Evolutionary conservation across 2,797 vertebrate species (phyloP).

Genomic region (Clarias platycephalus): DNA sequence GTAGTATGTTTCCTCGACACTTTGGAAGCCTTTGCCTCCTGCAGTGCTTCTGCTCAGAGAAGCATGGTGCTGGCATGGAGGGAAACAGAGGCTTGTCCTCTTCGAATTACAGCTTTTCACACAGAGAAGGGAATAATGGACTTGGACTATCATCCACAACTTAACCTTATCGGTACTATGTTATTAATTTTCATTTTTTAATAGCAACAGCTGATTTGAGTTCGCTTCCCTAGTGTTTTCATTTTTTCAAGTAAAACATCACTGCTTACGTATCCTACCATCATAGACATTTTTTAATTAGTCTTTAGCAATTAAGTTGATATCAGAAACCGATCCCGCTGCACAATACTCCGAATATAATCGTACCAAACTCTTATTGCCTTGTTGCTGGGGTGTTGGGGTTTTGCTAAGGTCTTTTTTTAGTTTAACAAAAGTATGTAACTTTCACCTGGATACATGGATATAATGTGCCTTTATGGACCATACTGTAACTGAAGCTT

Average conservation of each 20-base stretch:
- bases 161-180: constrained; percentile 77
- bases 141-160: constrained; percentile 73
- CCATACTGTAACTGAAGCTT: neutral
- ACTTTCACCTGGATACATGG: neutral
- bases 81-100: constrained; percentile 66
- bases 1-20: constrained; percentile 72
- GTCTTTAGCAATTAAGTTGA: neutral
- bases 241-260: neutral
- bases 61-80: constrained; percentile 75
- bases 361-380: neutral
- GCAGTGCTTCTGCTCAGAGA: constrained; percentile 69
- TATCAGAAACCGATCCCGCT: neutral
- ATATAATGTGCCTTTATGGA: neutral
- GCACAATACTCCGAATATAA: neutral
- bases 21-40: constrained; percentile 78
- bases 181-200: neutral
- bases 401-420: neutral
- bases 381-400: neutral
- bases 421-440: neutral
- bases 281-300: neutral
- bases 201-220: neutral
- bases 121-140: constrained; percentile 74
- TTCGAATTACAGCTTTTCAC: constrained; percentile 68
- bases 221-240: neutral
- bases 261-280: neutral